Percentiles rank a stretch among this genome's conserved stretches.
phyloP scores from a whole-genome alignment of 2,797 vertebrate species.

The Choloepus didactylus region DNA sequence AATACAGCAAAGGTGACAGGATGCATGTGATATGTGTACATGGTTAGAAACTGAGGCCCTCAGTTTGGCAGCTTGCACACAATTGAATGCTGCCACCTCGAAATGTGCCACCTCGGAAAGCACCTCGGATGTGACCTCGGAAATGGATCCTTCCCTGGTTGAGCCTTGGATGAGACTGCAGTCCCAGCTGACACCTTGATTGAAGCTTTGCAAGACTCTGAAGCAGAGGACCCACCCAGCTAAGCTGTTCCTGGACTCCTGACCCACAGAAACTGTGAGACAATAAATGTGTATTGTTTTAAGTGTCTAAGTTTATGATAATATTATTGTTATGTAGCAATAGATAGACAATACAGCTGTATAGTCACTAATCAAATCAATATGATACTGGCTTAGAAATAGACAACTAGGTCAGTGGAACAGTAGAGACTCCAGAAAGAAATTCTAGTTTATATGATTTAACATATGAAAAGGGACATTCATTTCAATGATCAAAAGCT shows the following conservation, averaged over 20 bases:
- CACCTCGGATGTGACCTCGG: neutral
- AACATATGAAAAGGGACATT: slow-evolving; percentile 45
- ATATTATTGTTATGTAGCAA: neutral
- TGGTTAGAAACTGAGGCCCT: slow-evolving; percentile 7
- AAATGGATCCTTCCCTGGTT: slow-evolving; percentile 10
- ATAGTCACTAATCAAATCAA: slow-evolving; percentile 43
- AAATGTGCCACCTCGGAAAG: too few relatives aligned
- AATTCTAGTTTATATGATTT: slow-evolving; percentile 30
- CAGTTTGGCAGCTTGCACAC: neutral
- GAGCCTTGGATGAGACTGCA: neutral
- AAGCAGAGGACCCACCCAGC: slow-evolving; percentile 4
- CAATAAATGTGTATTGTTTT: slow-evolving; percentile 41
- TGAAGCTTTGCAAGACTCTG: slow-evolving; percentile 30
- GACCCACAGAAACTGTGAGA: slow-evolving; percentile 33
- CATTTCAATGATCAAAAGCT: slow-evolving; percentile 13
- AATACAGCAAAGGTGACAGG: slow-evolving; percentile 8
- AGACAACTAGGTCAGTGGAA: neutral
- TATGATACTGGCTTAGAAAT: slow-evolving; percentile 36
- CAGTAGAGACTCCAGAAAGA: slow-evolving; percentile 48
- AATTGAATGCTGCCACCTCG: neutral
- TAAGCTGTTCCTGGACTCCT: slow-evolving; percentile 18
- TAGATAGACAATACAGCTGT: slow-evolving; percentile 17
- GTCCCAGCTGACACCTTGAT: neutral
- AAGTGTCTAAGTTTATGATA: neutral
- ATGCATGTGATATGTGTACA: neutral